Evolutionary conservation across 2,113 vertebrate genomes (phyloP), one percentile per base, ranked within the genome.

Genomic region (Apodemus speciosus): DNA sequence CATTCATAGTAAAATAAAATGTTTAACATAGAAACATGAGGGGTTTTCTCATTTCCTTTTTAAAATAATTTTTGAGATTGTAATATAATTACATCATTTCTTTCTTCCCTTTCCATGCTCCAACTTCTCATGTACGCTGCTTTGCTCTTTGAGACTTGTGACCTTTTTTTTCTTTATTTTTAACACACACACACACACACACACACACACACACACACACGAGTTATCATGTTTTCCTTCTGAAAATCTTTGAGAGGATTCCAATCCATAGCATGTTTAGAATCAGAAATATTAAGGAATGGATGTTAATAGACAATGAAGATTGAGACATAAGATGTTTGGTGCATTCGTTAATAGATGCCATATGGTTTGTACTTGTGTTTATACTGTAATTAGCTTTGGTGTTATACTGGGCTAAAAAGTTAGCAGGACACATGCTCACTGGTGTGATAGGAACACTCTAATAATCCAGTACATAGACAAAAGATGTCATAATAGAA

Each of bases 261-360:
- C 51, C 79, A 43, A 72, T 81, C 51, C 27, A 69, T 71, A 56
- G 86, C 80, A 64, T 40, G 4, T 14, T 79, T 30, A 60, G 18
- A 89, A 88, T 69, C 3, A 38, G 68, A 92, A 79, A 49, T 46
- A 53, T 60, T n/a, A 83, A 76, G 30, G 87, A 90, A 72, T 9
- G 0, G 11, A 68, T n/a, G 35, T 51, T 81, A 88, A 38, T 40
- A 46, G 30, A 90, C 66, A 81, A 64, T 13, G n/a, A 90, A 18
- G 56, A 64, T 0, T 43, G 16, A 88, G 53, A 87, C 66, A 32
- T 25, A 79, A 46, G 8, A 84, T 46, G 0, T 32, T 84, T 60
- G 43, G 64, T 32, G 7, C 9, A 35, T 51, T 49, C 25, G 27
- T 23, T n/a, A 38, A 8, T 15, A 73, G 27, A 4, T 60, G 18